Conservation (phyloP, 2,888 invertebrate genomes). For the Chouioia cunea region DNA sequence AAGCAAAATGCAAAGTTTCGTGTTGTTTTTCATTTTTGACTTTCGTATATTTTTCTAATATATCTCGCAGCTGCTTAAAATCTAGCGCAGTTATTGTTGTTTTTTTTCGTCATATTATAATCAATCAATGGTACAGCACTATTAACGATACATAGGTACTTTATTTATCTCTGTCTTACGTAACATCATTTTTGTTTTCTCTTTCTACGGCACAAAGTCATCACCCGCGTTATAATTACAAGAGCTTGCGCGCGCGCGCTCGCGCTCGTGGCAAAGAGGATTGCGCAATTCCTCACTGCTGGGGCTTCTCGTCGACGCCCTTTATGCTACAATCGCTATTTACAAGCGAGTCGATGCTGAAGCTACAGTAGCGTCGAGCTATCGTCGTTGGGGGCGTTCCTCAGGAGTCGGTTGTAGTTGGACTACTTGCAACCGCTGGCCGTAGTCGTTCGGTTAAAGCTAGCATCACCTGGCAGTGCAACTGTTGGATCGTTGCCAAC, state of each 20-base stretch:
- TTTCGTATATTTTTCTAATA: slow-evolving; percentile 31
- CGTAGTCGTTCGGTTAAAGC: slow-evolving; percentile 65
- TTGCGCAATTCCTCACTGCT: not conserved
- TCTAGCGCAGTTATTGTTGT: slow-evolving; percentile 30
- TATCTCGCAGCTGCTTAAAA: slow-evolving; percentile 13
- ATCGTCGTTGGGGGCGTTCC: slow-evolving; percentile 62
- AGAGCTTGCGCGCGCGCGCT: slow-evolving; percentile 16
- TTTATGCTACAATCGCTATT: slow-evolving; percentile 43
- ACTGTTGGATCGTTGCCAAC: slow-evolving; percentile 65
- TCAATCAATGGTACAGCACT: slow-evolving; percentile 47
- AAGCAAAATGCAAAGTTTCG: slow-evolving; percentile 15
- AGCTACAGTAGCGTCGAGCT: slow-evolving; percentile 49
- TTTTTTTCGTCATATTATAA: slow-evolving; percentile 42
- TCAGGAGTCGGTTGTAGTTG: slow-evolving; percentile 29
- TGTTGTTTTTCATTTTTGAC: slow-evolving; percentile 27
- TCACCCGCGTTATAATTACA: slow-evolving; percentile 28
- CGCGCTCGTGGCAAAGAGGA: not conserved
- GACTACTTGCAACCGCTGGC: slow-evolving; percentile 56
- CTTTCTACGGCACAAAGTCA: slow-evolving; percentile 34
- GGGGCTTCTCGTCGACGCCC: slow-evolving; percentile 23
- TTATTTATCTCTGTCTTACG: slow-evolving; percentile 28
- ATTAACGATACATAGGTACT: slow-evolving; percentile 11
- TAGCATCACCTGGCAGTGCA: slow-evolving; percentile 67
- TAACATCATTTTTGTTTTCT: slow-evolving; percentile 36
- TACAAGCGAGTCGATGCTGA: slow-evolving; percentile 48